Percentiles rank a stretch among this genome's conserved stretches.
Conservation (phyloP, 2,888 invertebrate genomes). For the Lithophane ornitopus region DNA sequence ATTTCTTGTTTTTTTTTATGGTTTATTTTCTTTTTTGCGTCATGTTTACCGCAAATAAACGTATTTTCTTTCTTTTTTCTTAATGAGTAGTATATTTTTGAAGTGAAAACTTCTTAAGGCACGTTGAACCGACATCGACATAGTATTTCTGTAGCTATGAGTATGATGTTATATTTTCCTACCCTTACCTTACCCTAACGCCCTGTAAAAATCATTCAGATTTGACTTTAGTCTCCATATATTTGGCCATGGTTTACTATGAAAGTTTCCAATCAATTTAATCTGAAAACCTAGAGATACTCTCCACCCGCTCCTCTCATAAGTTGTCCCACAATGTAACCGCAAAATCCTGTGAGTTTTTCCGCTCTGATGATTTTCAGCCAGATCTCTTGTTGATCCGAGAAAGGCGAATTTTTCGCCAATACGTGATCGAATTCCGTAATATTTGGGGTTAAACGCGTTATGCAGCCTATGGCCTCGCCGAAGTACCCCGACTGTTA, state of each 20-base stretch:
- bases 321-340: conserved; percentile 58
- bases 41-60: too few relatives aligned
- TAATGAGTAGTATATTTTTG: too few relatives aligned
- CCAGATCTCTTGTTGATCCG: conserved; percentile 88
- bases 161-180: too few relatives aligned
- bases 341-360: conserved; percentile 83
- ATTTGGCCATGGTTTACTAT: neutral
- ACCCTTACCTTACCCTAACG: too few relatives aligned
- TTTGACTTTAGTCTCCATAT: neutral
- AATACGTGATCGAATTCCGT: conserved; percentile 83
- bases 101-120: too few relatives aligned
- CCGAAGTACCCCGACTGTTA: conserved; percentile 66
- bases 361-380: conserved; percentile 86
- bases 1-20: too few relatives aligned
- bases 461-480: conserved; percentile 64
- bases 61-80: too few relatives aligned
- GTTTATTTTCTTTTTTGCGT: too few relatives aligned
- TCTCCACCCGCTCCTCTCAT: conserved; percentile 23
- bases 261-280: neutral
- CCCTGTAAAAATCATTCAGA: too few relatives aligned
- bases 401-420: conserved; percentile 85
- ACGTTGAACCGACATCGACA: too few relatives aligned
- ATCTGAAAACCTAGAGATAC: neutral
- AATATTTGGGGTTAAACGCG: conserved; percentile 78
- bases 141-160: too few relatives aligned